Conservation (phyloP, 2,888 invertebrate genomes). For the Nomada fucata region DNA sequence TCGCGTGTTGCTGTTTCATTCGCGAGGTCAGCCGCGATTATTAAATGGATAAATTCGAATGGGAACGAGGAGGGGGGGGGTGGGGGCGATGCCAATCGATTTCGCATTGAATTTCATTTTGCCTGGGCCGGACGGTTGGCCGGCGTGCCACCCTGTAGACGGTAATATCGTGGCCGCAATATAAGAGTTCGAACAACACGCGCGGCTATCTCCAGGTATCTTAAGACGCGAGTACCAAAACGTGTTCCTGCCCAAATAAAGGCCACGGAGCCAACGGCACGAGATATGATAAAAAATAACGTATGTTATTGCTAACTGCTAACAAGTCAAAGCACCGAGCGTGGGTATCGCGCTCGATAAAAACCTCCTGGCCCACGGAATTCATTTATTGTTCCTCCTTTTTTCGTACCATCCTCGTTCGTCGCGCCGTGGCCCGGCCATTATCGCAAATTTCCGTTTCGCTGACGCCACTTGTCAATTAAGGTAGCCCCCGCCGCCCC, state of each 20-base stretch:
- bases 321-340: constrained; percentile 80
- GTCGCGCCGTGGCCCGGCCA: constrained; percentile 49
- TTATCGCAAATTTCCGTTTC: constrained; percentile 77
- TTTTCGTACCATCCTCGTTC: constrained; percentile 33
- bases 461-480: constrained; percentile 79
- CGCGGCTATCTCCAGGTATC: constrained; percentile 79
- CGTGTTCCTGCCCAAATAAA: constrained; percentile 82
- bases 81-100: constrained; percentile 13
- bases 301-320: constrained; percentile 83
- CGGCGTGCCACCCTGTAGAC: constrained; percentile 65
- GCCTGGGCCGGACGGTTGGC: constrained; percentile 25
- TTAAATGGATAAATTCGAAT: constrained; percentile 68
- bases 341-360: constrained; percentile 77
- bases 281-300: constrained; percentile 82
- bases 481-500: constrained; percentile 66
- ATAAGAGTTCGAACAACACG: constrained; percentile 73
- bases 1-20: not conserved
- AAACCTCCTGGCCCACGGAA: constrained; percentile 72
- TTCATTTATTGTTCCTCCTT: constrained; percentile 69
- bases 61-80: constrained; percentile 23
- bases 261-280: constrained; percentile 72
- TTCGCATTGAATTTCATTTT: constrained; percentile 63
- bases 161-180: constrained; percentile 70
- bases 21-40: constrained; percentile 47
- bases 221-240: constrained; percentile 82